Evolutionary conservation across 2,888 invertebrate species (phyloP).

Genomic region (Macropis europaea): DNA sequence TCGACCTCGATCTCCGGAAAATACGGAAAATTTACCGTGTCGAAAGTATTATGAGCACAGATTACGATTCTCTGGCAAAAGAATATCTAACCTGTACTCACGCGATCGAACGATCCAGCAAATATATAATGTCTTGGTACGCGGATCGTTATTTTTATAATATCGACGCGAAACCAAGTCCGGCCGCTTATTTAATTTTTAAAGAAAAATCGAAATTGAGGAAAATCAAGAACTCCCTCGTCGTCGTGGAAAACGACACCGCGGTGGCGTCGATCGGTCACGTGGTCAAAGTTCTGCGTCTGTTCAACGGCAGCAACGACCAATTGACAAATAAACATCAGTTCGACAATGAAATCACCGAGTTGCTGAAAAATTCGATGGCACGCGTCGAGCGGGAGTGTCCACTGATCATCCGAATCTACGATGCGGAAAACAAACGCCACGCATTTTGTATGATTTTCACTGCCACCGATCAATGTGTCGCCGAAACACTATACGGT

Average conservation of each 20-base stretch:
- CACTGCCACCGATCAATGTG: background rate
- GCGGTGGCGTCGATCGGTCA: rapidly evolving
- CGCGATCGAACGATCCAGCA: background rate
- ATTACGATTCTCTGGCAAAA: too few species aligned
- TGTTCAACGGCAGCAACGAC: background rate
- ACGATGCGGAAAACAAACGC: background rate
- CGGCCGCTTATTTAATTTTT: background rate
- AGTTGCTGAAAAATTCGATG: background rate
- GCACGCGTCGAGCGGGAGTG: background rate
- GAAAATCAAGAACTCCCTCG: background rate
- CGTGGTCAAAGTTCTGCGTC: background rate
- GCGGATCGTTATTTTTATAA: background rate
- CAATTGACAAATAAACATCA: background rate
- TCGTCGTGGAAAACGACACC: rapidly evolving
- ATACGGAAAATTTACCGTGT: too few species aligned
- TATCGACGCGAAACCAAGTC: rapidly evolving
- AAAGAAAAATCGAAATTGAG: rapidly evolving
- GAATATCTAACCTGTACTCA: background rate
- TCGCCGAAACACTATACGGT: background rate
- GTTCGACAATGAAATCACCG: background rate
- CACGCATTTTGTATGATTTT: background rate
- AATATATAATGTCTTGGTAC: background rate
- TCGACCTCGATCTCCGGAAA: too few species aligned
- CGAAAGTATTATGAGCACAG: too few species aligned
- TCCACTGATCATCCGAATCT: background rate